These are phyloP conservation scores for Champsocephalus esox DNA, from an alignment of 2,797 vertebrate genomes.

Conservation along the genomic window DNA sequence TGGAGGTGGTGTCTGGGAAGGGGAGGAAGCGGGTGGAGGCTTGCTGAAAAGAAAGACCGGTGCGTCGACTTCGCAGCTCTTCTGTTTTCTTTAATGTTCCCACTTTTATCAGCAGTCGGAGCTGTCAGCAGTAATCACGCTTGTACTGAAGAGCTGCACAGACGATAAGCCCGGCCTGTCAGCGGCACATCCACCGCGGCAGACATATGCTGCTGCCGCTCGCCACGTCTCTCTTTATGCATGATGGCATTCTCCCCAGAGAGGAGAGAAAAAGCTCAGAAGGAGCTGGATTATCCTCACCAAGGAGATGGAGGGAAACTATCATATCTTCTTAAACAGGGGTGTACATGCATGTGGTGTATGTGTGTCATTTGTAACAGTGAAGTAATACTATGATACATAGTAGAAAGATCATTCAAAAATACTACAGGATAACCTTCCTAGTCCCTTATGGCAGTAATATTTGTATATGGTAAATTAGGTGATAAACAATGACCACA, in stretches of 20 bases:
- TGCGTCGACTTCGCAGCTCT: slow-evolving; percentile 65
- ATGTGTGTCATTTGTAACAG: slow-evolving; percentile 35
- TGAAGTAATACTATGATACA: slow-evolving; percentile 14
- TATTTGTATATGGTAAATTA: not conserved
- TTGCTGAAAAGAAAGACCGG: slow-evolving; percentile 78
- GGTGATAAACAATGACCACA: too few relatives aligned
- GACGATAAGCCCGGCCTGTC: slow-evolving; percentile 84
- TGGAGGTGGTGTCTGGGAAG: slow-evolving; percentile 51
- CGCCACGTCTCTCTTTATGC: slow-evolving; percentile 70
- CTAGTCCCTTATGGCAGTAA: not conserved
- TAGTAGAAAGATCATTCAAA: slow-evolving; percentile 11
- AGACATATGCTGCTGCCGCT: slow-evolving; percentile 81
- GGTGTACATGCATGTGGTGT: slow-evolving; percentile 7
- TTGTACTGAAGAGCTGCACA: slow-evolving; percentile 76
- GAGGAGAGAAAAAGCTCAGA: slow-evolving; percentile 55
- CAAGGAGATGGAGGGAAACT: slow-evolving; percentile 52
- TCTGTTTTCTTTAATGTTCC: slow-evolving; percentile 86
- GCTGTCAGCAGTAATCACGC: slow-evolving; percentile 86
- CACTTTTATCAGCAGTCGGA: slow-evolving; percentile 85
- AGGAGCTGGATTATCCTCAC: slow-evolving; percentile 58
- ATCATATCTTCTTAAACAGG: slow-evolving; percentile 44
- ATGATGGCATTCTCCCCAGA: slow-evolving; percentile 77
- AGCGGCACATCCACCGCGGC: slow-evolving; percentile 71
- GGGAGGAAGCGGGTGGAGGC: slow-evolving; percentile 25
- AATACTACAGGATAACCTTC: slow-evolving; percentile 11